Evolutionary conservation across 2,113 vertebrate genomes (phyloP), one percentile per base, ranked within the genome.

Genomic region (Pavo muticus): DNA sequence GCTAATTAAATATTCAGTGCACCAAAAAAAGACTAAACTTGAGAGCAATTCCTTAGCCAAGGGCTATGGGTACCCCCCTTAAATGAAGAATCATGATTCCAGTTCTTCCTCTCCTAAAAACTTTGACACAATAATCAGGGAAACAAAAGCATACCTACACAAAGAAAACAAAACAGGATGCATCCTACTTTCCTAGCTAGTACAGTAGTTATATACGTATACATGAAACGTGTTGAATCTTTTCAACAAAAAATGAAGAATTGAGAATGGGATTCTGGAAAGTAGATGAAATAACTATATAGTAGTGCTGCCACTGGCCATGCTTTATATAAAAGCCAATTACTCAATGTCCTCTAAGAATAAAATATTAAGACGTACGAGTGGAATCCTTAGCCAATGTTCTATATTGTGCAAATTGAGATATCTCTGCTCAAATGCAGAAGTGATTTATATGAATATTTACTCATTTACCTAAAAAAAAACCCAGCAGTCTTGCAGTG

Each of bases 1-100:
- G 74, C 94, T 90, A 92, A 94, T 96, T 94, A 96, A 96, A 96
- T 93, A 96, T 96, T 96, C 83, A 94, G 76, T 64, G 60, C 52
- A 71, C 86, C 50, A 85, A 77, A 88, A 89, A 80, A 44, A 20
- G 59, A 88, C 72, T 91, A 27, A 80, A 95, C 88, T 71, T 74
- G 61, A 93, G 83, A 91, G 83, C 85, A 84, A 88, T 71, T 95
- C 69, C 42, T 71, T 95, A 91, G 90, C 92, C 86, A 78, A 64
- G 52, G 83, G 96, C 88, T 81, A 39, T 60, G 52, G 35, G 56
- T 77, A 77, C 18, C n/a, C 84, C 85, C 7, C 76, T 93, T 63
- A 88, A 80, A 91, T 2, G 2, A 61, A 91, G 77, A 90, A 17
- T 39, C 75, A 70, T 0, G 3, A 84, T 77, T 45, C 60, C 56